phyloP scores from a whole-genome alignment of 1,140 invertebrate species.

The Grapholita molesta region DNA sequence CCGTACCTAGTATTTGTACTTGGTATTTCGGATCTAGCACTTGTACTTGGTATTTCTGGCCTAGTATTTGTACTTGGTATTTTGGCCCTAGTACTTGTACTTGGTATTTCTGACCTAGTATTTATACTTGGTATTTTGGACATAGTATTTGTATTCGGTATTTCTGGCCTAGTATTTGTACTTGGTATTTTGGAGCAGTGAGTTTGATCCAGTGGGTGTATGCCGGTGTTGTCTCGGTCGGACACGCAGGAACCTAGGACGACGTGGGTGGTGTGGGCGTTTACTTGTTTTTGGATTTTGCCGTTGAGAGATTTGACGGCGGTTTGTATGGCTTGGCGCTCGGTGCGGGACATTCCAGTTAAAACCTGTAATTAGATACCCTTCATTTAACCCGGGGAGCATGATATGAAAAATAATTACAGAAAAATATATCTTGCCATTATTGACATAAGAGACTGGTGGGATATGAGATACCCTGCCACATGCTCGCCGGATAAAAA shows the following conservation, averaged over 20 bases:
- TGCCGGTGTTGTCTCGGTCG: conserved; percentile 10
- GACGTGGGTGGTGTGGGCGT: conserved; percentile 50
- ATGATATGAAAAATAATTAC: too few species aligned
- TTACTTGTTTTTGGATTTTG: conserved; percentile 40
- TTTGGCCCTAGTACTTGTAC: background rate
- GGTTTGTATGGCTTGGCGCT: conserved; percentile 30
- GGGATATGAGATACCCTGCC: too few species aligned
- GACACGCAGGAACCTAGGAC: conserved; percentile 45
- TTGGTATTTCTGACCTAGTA: background rate
- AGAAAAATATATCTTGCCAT: too few species aligned
- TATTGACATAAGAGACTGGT: too few species aligned
- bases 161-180: background rate
- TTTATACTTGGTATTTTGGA: background rate
- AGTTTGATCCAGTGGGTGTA: background rate
- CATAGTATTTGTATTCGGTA: background rate
- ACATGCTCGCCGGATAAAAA: too few species aligned
- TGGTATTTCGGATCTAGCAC: background rate
- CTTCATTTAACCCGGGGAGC: too few species aligned
- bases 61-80: background rate
- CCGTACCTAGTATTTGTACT: background rate
- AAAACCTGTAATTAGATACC: conserved; percentile 47
- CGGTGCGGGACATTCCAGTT: conserved; percentile 49
- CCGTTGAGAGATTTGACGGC: conserved; percentile 40
- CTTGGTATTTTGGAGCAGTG: background rate
- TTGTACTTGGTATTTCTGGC: background rate